Evolutionary conservation across 2,888 invertebrate genomes (phyloP), one percentile per base, ranked within the genome.

Genomic region (Nemurella pictetii): DNA sequence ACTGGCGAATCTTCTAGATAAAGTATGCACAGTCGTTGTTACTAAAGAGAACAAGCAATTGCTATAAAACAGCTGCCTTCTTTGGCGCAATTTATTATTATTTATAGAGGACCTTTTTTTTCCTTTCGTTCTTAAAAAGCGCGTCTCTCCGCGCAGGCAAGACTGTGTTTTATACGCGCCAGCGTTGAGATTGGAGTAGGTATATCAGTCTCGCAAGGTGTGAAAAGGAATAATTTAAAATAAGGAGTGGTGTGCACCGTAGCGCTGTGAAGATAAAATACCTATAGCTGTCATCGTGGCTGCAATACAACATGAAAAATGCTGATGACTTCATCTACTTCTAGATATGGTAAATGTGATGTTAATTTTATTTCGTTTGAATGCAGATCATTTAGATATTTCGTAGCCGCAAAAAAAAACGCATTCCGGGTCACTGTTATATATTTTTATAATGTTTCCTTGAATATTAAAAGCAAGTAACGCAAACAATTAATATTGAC

Each of bases 81-180:
- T 75, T 75, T 75, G 75, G 75, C 26, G 78, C 78, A n/a, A 28
- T 78, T 29, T 78, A 78, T 78, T 78, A 78, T 78, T 78, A 78
- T 78, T 78, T 78, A 78, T 75, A 75, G 75, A 75, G 75, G 75
- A 75, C 75, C 55, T 20, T 55, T 55, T 55, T 55, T 20, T 55
- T 55, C 15, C 55, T n/a, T n/a, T n/a, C 55, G 55, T 12, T 3
- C 55, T 20, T 55, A 55, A 55, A 55, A 55, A 20, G 55, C 20
- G 55, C 9, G 55, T 55, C 55, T 7, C 9, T 12, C 55, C 20
- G 55, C 20, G 12, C 55, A 55, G n/a, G 15, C 55, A 20, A 55
- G 55, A 55, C 2, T 12, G 55, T 55, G 55, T 20, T 55, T 55
- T 55, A 12, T 12, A 55, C 55, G 20, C 15, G 20, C 15, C 55